phyloP scores from a whole-genome alignment of 2,797 vertebrate species.

The Garrulus glandarius region DNA sequence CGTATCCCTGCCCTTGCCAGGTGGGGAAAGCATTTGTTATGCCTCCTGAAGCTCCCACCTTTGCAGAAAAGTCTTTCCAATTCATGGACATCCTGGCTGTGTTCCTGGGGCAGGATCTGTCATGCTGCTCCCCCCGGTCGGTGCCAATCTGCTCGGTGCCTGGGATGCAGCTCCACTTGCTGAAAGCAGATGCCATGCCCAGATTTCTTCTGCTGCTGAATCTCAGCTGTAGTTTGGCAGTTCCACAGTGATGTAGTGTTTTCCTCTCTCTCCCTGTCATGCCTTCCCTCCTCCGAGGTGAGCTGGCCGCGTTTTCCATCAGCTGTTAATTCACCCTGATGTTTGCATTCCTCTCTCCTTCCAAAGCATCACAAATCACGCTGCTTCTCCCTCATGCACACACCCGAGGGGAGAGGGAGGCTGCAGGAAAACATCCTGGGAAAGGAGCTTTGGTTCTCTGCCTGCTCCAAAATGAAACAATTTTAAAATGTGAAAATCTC shows the following conservation, averaged over 20 bases:
- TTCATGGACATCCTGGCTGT: accelerated
- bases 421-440: not conserved
- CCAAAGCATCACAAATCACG: not conserved
- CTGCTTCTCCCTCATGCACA: not conserved
- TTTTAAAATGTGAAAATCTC: not conserved
- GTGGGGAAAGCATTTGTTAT: not conserved
- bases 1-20: not conserved
- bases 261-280: slow-evolving; percentile 3
- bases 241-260: slow-evolving; percentile 12
- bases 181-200: slow-evolving; percentile 41
- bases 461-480: not conserved
- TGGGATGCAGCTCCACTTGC: not conserved
- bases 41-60: not conserved
- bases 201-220: slow-evolving; percentile 32
- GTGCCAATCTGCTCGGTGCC: not conserved
- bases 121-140: not conserved
- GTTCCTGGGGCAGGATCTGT: not conserved
- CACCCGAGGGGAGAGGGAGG: not conserved
- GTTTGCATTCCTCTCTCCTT: not conserved
- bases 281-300: slow-evolving; percentile 37
- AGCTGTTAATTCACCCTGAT: slow-evolving; percentile 20
- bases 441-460: not conserved
- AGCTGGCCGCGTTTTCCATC: slow-evolving; percentile 1
- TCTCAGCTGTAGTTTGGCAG: slow-evolving; percentile 54
- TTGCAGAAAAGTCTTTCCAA: not conserved